Evolutionary conservation across 2,113 vertebrate genomes (phyloP), one percentile per base, ranked within the genome.

Genomic region (Helogale parvula): DNA sequence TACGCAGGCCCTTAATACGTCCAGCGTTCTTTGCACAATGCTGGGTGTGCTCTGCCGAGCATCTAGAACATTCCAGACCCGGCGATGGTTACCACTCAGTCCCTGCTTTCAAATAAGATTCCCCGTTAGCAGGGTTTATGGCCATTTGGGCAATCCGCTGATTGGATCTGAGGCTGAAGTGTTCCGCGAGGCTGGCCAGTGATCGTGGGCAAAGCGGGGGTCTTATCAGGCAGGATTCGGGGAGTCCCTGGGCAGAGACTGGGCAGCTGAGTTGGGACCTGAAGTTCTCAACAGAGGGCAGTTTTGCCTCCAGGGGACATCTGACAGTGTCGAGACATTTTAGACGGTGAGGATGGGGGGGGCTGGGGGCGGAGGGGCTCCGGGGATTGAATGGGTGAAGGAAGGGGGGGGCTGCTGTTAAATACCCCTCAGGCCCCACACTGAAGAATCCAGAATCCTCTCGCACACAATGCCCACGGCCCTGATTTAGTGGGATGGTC

Each of bases 161-260:
- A n/a, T 41, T 35, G 5, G 6, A 10, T 3, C 25, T 5, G 74
- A 93, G 90, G 71, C 23, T 9, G 12, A 21, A n/a, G 6, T 19
- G 29, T 71, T 23, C 65, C 52, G 4, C 2, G 41, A 71, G 25
- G 2, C 93, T 35, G 14, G 52, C 8, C 7, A 47, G 16, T 7
- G 52, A 8, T 19, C 8, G 23, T 10, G 9, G 0, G 4, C 17
- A 1, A 4, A 2, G n/a, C 0, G 4, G 29, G 4, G 1, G 16
- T 31, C 16, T 5, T 0, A 7, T 35, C 86, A 52, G 19, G 50
- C n/a, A 85, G 72, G 92, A 54, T 23, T 29, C 47, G 2, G 50
- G 60, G 38, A 11, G 33, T 50, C 5, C 31, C 68, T 0, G 0
- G 69, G 52, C 21, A 60, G 68, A 41, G 33, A 23, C n/a, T n/a